phyloP scores from a whole-genome alignment of 2,113 vertebrate species.

The Burhinus bistriatus region DNA sequence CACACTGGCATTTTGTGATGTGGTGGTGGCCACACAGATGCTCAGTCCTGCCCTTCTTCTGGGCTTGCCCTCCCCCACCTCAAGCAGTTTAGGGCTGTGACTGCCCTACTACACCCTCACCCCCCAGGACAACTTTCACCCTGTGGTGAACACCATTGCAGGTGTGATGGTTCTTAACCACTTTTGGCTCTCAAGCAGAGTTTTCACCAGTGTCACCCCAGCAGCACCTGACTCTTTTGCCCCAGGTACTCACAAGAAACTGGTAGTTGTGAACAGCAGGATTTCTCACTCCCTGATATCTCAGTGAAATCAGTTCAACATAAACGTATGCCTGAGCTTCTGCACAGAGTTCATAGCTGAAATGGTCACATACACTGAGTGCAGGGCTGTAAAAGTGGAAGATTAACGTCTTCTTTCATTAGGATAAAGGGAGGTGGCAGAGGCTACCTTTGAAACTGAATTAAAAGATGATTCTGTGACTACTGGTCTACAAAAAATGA shows the following conservation, averaged over 20 bases:
- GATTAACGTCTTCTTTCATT: neutral
- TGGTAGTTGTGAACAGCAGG: neutral
- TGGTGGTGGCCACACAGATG: rapidly evolving
- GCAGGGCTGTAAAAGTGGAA: neutral
- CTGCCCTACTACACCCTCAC: neutral
- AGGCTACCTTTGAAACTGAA: neutral
- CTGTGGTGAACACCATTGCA: neutral
- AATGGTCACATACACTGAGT: neutral
- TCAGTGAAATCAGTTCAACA: neutral
- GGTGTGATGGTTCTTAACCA: neutral
- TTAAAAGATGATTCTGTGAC: neutral
- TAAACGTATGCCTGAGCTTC: neutral
- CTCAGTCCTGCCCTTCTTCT: neutral
- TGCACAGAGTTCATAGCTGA: neutral
- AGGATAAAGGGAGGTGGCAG: neutral
- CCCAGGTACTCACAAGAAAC: neutral
- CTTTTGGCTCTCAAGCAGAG: neutral
- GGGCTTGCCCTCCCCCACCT: neutral
- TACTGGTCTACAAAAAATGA: neutral
- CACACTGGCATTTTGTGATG: neutral
- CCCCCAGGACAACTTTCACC: neutral
- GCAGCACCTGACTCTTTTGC: neutral
- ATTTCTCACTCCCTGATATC: neutral
- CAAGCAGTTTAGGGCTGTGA: neutral
- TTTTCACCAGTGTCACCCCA: neutral